Evolutionary conservation across 2,113 vertebrate species (phyloP).

Genomic region (Propithecus coquereli): DNA sequence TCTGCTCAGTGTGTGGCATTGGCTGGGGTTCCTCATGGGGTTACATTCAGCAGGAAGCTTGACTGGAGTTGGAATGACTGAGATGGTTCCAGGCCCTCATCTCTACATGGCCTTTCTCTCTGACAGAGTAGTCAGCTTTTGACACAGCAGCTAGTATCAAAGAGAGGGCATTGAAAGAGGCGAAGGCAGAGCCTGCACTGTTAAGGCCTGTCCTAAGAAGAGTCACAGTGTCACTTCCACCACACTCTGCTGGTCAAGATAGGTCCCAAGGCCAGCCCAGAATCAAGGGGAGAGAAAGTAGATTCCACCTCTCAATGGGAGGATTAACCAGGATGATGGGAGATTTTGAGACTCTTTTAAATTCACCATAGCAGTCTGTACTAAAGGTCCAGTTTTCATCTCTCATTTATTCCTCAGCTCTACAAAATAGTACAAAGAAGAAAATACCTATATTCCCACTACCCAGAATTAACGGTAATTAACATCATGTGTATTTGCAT

Average conservation of each 20-base stretch:
- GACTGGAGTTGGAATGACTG: background rate
- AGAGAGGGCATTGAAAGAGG: background rate
- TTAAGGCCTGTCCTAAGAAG: background rate
- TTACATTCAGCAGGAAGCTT: background rate
- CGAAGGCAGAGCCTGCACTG: background rate
- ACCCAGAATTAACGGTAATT: background rate
- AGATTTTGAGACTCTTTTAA: background rate
- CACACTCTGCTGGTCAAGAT: background rate
- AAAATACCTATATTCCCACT: background rate
- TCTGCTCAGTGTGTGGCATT: background rate
- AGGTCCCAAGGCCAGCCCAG: background rate
- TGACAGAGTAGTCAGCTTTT: background rate
- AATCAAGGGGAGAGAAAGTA: background rate
- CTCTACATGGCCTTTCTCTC: background rate
- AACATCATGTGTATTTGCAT: background rate
- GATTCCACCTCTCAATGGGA: background rate
- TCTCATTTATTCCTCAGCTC: background rate
- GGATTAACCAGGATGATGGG: too few species aligned
- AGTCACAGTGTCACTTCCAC: background rate
- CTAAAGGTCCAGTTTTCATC: background rate
- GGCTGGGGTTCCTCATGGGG: rapidly evolving
- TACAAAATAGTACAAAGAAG: background rate
- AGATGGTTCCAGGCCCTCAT: background rate
- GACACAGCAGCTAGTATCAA: background rate
- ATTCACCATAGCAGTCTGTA: background rate